Percentiles rank a stretch among this genome's conserved stretches.
Evolutionary conservation across 1,140 invertebrate species (phyloP).

Genomic region (Cydia splendana): DNA sequence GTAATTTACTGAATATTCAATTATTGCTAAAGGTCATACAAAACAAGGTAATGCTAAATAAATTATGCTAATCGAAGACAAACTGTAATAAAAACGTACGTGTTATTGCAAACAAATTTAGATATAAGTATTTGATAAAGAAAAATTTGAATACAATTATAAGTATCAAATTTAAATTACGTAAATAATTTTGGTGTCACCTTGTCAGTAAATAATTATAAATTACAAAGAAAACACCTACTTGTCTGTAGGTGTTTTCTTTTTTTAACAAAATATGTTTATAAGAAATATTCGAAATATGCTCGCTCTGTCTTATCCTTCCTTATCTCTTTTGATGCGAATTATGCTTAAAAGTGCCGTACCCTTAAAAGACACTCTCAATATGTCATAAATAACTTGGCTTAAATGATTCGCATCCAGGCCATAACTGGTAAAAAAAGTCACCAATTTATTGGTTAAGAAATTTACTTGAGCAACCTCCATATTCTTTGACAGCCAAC

Average conservation of each 20-base stretch:
- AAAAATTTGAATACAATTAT: constrained; percentile 31
- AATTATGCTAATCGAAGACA: constrained; percentile 19
- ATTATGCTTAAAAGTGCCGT: too few relatives aligned
- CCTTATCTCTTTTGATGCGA: too few relatives aligned
- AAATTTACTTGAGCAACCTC: not conserved
- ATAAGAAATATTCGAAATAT: too few relatives aligned
- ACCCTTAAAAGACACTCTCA: too few relatives aligned
- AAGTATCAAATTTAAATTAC: constrained; percentile 4
- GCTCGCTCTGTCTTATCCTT: too few relatives aligned
- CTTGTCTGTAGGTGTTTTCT: too few relatives aligned
- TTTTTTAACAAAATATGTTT: not conserved
- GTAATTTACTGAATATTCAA: constrained; percentile 12
- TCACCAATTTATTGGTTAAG: too few relatives aligned
- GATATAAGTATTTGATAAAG: not conserved
- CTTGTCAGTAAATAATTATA: not conserved
- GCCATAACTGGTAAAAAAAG: too few relatives aligned
- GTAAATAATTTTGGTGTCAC: not conserved
- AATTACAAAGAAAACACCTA: not conserved
- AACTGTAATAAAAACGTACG: constrained; percentile 16
- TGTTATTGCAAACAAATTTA: constrained; percentile 22
- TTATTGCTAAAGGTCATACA: constrained; percentile 15
- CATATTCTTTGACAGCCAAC: not conserved
- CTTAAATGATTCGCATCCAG: too few relatives aligned
- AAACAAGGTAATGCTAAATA: constrained; percentile 22
- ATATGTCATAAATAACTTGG: too few relatives aligned